Conservation (phyloP, 2,888 invertebrate genomes). For the Scaptomyza caliginosa region DNA sequence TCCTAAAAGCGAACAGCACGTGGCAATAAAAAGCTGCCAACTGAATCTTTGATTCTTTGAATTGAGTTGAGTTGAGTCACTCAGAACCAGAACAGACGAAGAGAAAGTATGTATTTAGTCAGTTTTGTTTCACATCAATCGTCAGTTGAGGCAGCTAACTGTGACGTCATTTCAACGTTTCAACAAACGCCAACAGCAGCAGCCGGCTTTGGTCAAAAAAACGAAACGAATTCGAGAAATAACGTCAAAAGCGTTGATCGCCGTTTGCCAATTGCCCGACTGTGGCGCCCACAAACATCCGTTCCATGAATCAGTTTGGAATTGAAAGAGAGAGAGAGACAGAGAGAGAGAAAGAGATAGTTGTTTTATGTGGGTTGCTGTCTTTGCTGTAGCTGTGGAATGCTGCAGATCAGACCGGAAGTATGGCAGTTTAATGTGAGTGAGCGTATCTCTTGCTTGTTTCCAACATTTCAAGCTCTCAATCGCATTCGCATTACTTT, state of each 20-base stretch:
- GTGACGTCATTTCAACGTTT: constrained; percentile 44
- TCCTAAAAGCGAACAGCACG: constrained; percentile 48
- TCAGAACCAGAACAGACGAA: constrained; percentile 23
- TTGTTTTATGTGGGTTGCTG: constrained; percentile 30
- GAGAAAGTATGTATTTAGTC: constrained; percentile 18
- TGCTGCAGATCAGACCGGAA: constrained; percentile 51
- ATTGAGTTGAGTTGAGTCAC: constrained; percentile 53
- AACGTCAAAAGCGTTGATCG: constrained; percentile 58
- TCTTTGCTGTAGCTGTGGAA: constrained; percentile 28
- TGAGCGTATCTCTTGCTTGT: constrained; percentile 7
- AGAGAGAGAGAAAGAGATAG: not conserved
- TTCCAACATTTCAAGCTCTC: constrained; percentile 28
- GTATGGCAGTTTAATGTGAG: constrained; percentile 32
- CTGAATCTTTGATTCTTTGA: constrained; percentile 15
- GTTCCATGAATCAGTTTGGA: constrained; percentile 57
- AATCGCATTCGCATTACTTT: constrained; percentile 68
- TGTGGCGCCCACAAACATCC: constrained; percentile 73
- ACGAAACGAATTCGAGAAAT: not conserved
- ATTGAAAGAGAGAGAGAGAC: constrained; percentile 11
- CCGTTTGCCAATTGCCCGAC: constrained; percentile 35
- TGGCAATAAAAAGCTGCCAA: constrained; percentile 42
- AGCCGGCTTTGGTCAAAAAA: constrained; percentile 52
- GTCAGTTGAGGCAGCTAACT: constrained; percentile 43
- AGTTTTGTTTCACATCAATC: constrained; percentile 64
- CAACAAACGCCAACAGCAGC: constrained; percentile 26